Conservation (phyloP, 2,888 invertebrate species). For the Hermaeophaga mercurialis region DNA sequence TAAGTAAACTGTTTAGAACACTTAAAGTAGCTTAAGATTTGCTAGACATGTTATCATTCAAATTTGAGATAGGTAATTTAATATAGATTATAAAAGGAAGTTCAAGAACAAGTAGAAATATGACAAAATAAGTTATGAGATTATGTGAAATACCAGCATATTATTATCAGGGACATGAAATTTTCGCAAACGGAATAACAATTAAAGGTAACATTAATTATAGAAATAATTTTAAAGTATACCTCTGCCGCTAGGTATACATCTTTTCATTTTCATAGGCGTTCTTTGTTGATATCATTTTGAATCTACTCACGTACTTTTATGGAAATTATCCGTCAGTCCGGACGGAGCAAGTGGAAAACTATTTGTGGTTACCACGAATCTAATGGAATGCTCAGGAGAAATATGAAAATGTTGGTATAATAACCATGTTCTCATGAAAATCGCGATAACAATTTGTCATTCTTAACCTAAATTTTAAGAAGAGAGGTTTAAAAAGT, state of each 20-base stretch:
- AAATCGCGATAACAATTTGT: slow-evolving; percentile 11
- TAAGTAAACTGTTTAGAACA: too few relatives aligned
- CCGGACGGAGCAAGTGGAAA: slow-evolving; percentile 14
- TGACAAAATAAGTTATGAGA: too few relatives aligned
- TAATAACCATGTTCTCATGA: slow-evolving; percentile 12
- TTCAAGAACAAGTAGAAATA: too few relatives aligned
- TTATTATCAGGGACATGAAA: too few relatives aligned
- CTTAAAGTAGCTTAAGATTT: too few relatives aligned
- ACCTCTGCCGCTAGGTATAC: neutral
- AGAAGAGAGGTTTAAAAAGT: neutral
- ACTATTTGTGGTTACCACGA: slow-evolving; percentile 18
- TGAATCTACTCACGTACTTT: slow-evolving; percentile 18
- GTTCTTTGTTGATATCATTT: slow-evolving; percentile 1
- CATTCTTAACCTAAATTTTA: slow-evolving; percentile 5
- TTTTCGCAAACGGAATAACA: too few relatives aligned
- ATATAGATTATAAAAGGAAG: too few relatives aligned
- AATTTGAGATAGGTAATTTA: too few relatives aligned
- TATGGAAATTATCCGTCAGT: slow-evolving; percentile 18
- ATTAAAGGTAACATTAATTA: too few relatives aligned
- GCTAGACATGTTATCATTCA: too few relatives aligned
- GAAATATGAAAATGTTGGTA: slow-evolving; percentile 19
- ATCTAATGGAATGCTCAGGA: slow-evolving; percentile 19
- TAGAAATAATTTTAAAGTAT: too few relatives aligned
- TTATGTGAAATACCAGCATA: too few relatives aligned
- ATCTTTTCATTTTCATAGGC: slow-evolving; percentile 11